phyloP scores from a whole-genome alignment of 2,888 invertebrate species.

The Lepidocyrtinus sp. region DNA sequence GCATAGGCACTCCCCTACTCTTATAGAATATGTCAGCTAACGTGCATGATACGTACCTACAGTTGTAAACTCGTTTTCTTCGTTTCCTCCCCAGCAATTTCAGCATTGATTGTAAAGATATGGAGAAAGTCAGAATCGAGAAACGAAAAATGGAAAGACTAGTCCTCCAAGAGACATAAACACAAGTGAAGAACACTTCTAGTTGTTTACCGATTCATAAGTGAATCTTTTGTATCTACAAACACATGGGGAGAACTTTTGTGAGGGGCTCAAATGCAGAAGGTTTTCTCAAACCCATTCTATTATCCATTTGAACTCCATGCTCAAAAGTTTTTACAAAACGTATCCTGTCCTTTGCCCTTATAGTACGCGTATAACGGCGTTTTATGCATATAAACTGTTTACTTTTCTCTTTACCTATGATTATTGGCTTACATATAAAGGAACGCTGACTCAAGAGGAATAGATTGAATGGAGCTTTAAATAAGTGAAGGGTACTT shows the following conservation, averaged over 20 bases:
- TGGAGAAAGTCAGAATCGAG: background rate
- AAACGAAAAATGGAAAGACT: background rate
- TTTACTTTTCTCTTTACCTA: slow-evolving; percentile 25
- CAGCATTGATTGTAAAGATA: background rate
- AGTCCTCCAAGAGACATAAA: background rate
- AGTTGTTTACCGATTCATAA: slow-evolving; percentile 51
- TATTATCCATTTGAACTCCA: slow-evolving; percentile 1
- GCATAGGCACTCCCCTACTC: background rate
- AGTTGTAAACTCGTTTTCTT: background rate
- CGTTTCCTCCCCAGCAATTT: background rate
- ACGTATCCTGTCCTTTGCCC: background rate
- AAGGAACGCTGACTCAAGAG: background rate
- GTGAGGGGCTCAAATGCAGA: background rate
- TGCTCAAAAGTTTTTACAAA: slow-evolving; percentile 5
- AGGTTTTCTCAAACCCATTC: background rate
- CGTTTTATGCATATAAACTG: slow-evolving; percentile 19
- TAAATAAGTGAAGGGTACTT: slow-evolving; percentile 10
- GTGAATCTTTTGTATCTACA: background rate
- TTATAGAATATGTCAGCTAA: slow-evolving; percentile 1
- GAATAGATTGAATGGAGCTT: background rate
- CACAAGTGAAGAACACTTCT: slow-evolving; percentile 12
- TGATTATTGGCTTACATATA: slow-evolving; percentile 19
- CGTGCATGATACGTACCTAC: background rate
- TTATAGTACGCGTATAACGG: background rate
- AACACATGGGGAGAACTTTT: slow-evolving; percentile 7